Evolutionary conservation across 2,113 vertebrate species (phyloP).

Genomic region (Okapia johnstoni): DNA sequence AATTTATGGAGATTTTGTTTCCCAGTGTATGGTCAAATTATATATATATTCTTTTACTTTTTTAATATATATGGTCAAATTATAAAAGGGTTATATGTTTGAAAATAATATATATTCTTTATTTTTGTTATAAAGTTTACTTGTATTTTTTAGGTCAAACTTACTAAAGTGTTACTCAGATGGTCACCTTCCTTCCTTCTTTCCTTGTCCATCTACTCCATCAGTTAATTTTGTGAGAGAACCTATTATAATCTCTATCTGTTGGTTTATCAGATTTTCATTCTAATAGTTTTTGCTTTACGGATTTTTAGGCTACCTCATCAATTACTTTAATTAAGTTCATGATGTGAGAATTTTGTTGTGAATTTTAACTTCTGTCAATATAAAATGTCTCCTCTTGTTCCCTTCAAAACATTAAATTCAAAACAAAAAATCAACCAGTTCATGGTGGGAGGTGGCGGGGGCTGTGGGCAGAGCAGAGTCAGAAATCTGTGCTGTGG

Average conservation of each 20-base stretch:
- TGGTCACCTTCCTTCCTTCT: not conserved
- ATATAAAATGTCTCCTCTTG: constrained; percentile 16
- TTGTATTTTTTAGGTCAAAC: not conserved
- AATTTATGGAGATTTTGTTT: constrained; percentile 26
- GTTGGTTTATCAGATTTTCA: not conserved
- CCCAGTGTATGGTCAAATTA: not conserved
- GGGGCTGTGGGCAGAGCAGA: not conserved
- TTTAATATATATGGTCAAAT: not conserved
- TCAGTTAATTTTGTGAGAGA: not conserved
- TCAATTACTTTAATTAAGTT: constrained; percentile 9
- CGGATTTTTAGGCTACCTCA: not conserved
- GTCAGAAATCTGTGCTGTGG: not conserved
- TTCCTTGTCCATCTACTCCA: not conserved
- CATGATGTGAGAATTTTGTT: not conserved
- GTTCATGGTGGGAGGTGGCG: not conserved
- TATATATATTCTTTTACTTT: not conserved
- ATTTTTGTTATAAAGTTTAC: not conserved
- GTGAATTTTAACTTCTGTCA: constrained; percentile 23
- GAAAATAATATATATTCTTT: not conserved
- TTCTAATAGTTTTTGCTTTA: not conserved
- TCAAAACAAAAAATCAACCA: not conserved
- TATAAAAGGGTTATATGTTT: not conserved
- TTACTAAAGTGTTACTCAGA: not conserved
- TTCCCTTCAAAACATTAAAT: not conserved
- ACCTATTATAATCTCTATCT: not conserved